These are phyloP conservation scores for Elephantulus edwardii DNA, from an alignment of 2,113 vertebrate species.

Conservation along the genomic window DNA sequence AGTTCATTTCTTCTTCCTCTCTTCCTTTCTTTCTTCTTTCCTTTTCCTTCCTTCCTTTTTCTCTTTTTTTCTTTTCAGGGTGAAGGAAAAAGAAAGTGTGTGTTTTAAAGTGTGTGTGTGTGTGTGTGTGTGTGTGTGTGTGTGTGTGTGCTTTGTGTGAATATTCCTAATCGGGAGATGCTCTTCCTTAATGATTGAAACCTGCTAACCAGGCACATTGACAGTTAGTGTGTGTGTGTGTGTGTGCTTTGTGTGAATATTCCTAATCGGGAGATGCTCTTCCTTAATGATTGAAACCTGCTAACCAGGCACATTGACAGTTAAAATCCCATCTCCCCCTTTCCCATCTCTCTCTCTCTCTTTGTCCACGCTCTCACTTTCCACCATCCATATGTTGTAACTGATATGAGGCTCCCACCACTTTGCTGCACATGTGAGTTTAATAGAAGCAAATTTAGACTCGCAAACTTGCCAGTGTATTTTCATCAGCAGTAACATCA, in stretches of 20 bases:
- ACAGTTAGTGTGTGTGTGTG: background rate
- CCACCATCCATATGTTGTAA: constrained; percentile 64
- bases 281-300: constrained; percentile 39
- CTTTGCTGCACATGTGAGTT: constrained; percentile 54
- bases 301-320: constrained; percentile 43
- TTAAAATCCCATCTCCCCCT: background rate
- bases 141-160: no score
- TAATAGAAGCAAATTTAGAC: constrained; percentile 54
- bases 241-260: background rate
- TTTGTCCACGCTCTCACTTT: constrained; percentile 8
- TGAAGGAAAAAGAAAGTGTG: background rate
- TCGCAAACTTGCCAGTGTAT: background rate
- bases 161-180: background rate
- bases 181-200: constrained; percentile 31
- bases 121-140: no score
- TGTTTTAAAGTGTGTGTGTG: background rate
- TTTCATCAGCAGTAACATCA: constrained; percentile 38
- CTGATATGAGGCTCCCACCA: constrained; percentile 44
- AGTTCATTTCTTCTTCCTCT: no score
- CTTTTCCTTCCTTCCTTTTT: no score
- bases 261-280: background rate
- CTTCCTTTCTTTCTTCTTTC: no score
- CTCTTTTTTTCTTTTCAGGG: background rate
- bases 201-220: constrained; percentile 43
- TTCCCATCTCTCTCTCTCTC: background rate